Evolutionary conservation across 2,113 vertebrate species (phyloP).

Genomic region (Oreochromis spilurus): DNA sequence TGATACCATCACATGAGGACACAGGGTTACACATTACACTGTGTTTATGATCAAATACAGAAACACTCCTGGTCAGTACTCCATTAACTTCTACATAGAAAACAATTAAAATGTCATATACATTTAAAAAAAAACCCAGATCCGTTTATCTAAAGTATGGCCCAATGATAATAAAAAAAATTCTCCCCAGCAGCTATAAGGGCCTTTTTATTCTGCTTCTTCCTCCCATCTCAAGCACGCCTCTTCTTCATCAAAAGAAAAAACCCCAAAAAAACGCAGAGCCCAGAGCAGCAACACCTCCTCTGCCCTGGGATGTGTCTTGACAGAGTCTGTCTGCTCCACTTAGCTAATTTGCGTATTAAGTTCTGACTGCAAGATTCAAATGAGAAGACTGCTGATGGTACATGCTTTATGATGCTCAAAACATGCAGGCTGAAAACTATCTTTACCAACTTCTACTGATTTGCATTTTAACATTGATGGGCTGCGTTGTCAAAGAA

Average conservation of each 20-base stretch:
- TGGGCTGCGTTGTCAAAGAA: not conserved
- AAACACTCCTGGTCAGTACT: not conserved
- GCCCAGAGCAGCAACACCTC: not conserved
- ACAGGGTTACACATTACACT: not conserved
- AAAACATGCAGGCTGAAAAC: not conserved
- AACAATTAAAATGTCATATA: not conserved
- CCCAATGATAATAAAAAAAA: not conserved
- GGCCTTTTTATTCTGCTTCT: not conserved
- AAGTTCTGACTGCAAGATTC: not conserved
- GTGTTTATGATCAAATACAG: not conserved
- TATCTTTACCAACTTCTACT: not conserved
- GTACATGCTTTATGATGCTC: not conserved
- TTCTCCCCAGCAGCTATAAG: not conserved
- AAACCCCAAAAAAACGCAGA: not conserved
- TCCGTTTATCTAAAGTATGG: not conserved
- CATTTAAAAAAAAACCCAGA: not conserved
- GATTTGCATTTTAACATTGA: conserved; percentile 38
- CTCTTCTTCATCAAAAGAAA: not conserved
- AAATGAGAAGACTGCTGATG: not conserved
- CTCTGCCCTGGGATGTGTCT: not conserved
- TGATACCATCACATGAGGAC: not conserved
- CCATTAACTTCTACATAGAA: not conserved
- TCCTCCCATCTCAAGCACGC: not conserved
- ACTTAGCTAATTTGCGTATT: not conserved
- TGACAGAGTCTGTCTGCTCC: not conserved